These are phyloP conservation scores for Pomatostomus ruficeps DNA, from an alignment of 2,113 vertebrate species.

Conservation along the genomic window DNA sequence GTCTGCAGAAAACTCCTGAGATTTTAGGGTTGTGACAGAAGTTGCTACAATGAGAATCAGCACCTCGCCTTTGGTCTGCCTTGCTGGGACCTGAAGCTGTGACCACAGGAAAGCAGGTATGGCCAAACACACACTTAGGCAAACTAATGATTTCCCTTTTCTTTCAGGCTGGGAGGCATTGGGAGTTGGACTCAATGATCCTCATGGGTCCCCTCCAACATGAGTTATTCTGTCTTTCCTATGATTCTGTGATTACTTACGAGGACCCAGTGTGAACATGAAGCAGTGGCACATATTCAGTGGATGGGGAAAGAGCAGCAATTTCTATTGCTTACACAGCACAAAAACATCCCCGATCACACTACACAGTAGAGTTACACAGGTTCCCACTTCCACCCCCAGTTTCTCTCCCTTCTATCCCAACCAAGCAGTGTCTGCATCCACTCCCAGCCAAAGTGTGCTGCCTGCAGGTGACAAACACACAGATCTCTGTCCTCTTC, in stretches of 20 bases:
- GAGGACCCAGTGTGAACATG: background rate
- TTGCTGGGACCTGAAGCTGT: background rate
- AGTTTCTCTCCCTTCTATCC: background rate
- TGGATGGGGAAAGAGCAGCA: background rate
- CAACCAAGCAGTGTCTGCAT: rapidly evolving
- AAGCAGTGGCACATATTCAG: background rate
- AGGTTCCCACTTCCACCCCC: background rate
- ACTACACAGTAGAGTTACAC: background rate
- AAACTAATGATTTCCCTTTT: background rate
- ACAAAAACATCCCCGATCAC: background rate
- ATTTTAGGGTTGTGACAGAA: background rate
- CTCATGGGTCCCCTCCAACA: background rate
- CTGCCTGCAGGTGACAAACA: background rate
- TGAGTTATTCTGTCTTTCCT: background rate
- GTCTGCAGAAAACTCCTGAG: background rate
- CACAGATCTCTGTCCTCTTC: background rate
- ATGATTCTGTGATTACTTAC: background rate
- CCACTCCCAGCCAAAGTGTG: background rate
- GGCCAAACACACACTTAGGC: background rate
- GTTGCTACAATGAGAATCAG: background rate
- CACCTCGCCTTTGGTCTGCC: background rate
- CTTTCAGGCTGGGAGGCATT: background rate
- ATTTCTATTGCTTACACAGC: background rate
- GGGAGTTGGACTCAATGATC: rapidly evolving
- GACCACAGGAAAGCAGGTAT: background rate